Base-by-base conservation (phyloP, 2,888 invertebrate species). In the Lissocephala sabroskyi region DNA sequence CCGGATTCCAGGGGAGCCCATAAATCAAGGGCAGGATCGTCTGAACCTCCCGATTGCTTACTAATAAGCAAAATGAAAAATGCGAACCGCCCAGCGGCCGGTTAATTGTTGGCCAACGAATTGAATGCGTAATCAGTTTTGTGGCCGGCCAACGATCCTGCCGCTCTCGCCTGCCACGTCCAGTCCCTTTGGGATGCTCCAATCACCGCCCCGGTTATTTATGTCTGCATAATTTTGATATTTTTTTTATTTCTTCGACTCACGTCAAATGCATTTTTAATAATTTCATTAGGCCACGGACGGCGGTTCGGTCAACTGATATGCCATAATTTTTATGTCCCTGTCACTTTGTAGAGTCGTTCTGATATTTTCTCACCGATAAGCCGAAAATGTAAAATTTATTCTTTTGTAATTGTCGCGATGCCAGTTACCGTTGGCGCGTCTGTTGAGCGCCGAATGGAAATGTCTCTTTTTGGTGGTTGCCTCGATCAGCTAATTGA, bases 11-110 rank as follows among this genome's bases (percentile, higher is more conserved):
- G 32, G n/a, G n/a, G n/a, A n/a, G n/a, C n/a, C 52, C 56, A 68
- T 71, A 62, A 71, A 71, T 71, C 75, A 75, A 43, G 26, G 36
- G 37, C 49, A 59, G 56, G 63, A 63, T 52, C 61, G 33, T 19
- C 43, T 6, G 9, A 10, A 26, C 11, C 29, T 36, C 2, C 41
- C 41, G 32, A 45, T 52, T 59, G 59, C 59, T 59, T 62, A 76
- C 76, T 66, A 73, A 73, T 73, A 76, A 76, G 63, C 53, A 70
- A 76, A 70, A 74, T 74, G 74, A 74, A 74, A 70, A 63, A 74
- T 74, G 63, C 30, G 56, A 55, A 66, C 65, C 76, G 76, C 73
- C 73, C 65, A 43, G 41, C 43, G 56, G 58, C 62, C 63, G 65
- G 65, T 73, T 76, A 73, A 73, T 73, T 76, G 73, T 74, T 66